Evolutionary conservation across 2,797 vertebrate genomes (phyloP), one percentile per base, ranked within the genome.

Genomic region (Erethizon dorsatum): DNA sequence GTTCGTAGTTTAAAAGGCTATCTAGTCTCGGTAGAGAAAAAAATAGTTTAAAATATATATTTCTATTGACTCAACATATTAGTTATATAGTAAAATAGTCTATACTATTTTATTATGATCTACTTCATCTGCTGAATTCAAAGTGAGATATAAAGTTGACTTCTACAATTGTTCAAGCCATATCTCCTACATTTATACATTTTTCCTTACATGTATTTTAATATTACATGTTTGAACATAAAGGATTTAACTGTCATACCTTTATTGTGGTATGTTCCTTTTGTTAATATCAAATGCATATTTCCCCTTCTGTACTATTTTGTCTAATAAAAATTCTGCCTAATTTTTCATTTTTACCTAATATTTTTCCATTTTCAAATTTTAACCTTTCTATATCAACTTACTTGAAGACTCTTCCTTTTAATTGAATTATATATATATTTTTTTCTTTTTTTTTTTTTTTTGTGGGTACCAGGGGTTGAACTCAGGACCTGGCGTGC

Each of bases 231-330:
- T 77, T 93, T 91, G 37, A 94, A 94, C 20, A 67, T 52, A 89
- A 93, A 93, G 17, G 69, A 94, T 88, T 94, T 90, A 87, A 89
- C 56, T 84, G 37, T 9, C 54, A 37, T 5, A 22, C 24, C 28
- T 67, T 94, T 73, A 65, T 7, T 65, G 24, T 57, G 33, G 47
- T 41, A 37, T 50, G 79, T 45, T 95, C 41, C 52, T 83, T 89
- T 83, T 85, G 26, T 86, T 45, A 96, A 84, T n/a, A 73, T 31
- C 4, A 7, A 85, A 83, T 17, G 28, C 15, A 33, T 12, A 83
- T 37, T 83, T 88, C 14, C 54, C 37, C 26, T 56, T 56, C 5
- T 78, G n/a, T 52, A 65, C 50, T 50, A 12, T 77, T 71, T 59
- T 61, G 50, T 78, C 50, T n/a, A 37, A 24, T 71, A 47, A 31